Conservation (phyloP, 2,797 vertebrate species). For the Sciurus vulgaris region DNA sequence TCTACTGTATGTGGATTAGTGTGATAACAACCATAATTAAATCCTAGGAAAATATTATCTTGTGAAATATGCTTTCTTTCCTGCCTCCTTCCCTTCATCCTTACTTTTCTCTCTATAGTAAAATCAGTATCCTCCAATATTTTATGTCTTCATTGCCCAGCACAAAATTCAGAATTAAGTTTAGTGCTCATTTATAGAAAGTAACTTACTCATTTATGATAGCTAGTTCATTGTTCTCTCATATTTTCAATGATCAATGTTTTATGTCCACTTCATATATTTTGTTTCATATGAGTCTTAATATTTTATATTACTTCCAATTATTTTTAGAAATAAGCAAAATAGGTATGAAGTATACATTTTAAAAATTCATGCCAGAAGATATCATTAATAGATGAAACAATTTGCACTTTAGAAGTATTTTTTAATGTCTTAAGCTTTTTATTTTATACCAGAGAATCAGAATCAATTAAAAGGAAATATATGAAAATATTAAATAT, state of each 20-base stretch:
- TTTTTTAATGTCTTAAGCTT: constrained; percentile 36
- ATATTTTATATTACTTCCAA: constrained; percentile 17
- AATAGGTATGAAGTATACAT: constrained; percentile 3
- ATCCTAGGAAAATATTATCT: background rate
- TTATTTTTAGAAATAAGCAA: constrained; percentile 37
- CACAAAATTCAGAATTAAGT: constrained; percentile 34
- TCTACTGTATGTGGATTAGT: background rate
- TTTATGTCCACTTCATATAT: constrained; percentile 23
- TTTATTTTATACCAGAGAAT: background rate
- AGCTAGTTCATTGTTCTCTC: background rate
- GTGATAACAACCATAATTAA: constrained; percentile 21
- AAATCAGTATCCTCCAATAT: background rate
- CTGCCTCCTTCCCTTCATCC: background rate
- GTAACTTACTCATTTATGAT: background rate
- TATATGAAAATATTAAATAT: constrained; percentile 29
- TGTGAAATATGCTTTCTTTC: background rate
- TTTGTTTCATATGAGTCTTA: background rate
- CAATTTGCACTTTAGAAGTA: background rate
- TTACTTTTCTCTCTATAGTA: background rate
- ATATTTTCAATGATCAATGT: constrained; percentile 8
- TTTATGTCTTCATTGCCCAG: constrained; percentile 28
- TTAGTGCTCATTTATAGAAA: constrained; percentile 24
- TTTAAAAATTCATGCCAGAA: constrained; percentile 5
- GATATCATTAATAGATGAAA: constrained; percentile 27
- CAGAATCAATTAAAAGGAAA: constrained; percentile 30